Evolutionary conservation across 2,888 invertebrate genomes (phyloP), one percentile per base, ranked within the genome.

Genomic region (Heliconius ismenius): DNA sequence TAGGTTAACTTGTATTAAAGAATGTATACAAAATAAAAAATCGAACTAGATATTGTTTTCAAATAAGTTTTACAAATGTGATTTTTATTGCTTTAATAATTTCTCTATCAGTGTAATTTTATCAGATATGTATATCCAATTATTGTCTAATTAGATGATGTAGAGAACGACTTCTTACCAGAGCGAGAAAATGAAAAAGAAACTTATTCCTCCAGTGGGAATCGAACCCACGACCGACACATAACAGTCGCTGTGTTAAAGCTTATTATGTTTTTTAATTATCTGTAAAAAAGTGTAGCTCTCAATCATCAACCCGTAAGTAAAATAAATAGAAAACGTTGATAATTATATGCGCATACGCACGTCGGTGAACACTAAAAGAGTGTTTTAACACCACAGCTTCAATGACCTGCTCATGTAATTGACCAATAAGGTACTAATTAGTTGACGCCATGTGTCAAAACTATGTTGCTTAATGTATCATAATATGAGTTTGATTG

Each of bases 331-430:
- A 65, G 67, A 43, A 32, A 70, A 54, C 32, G 21, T 62, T 81
- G 87, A 87, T 91, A 92, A 91, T 82, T 70, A 60, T 78, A 36
- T 85, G 85, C 84, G 88, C 88, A 91, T 83, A 88, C 90, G 86
- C 85, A 86, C 86, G 84, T 89, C 90, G 90, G 92, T 88, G 84
- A 90, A 89, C 88, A 90, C 88, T 83, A 91, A 82, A 84, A 79
- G 75, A 64, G 15, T 72, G 49, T 69, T 68, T 75, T 68, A 62
- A 75, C 60, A 67, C 28, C 39, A 26, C 11, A 67, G 32, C 58
- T 36, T 75, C 62, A 62, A 73, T 18, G 24, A 62, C 36, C 69
- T 39, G 39, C 18, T 39, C 36, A 0, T 60, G 72, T 58, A 60
- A 73, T 39, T 62, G 26, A 54, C 32, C 54, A 32, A 32, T 70